Base-by-base conservation (phyloP, 2,113 vertebrate species). In the Romanogobio albipinnatus region DNA sequence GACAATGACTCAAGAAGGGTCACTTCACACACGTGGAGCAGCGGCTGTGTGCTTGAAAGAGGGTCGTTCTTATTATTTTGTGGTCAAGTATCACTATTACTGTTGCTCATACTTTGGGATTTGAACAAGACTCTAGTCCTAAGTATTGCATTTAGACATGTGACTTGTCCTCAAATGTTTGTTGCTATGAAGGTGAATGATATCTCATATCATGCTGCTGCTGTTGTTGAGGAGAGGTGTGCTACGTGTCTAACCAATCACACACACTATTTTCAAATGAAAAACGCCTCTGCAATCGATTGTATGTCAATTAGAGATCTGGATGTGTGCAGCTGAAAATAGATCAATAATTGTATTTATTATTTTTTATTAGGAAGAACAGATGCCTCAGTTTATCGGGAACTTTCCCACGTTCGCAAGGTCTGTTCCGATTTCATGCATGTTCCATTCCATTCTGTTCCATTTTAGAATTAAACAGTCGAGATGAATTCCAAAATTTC, bases 21-120 rank as follows among this genome's bases (percentile, higher is more conserved):
- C 49, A 45, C 61, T 13, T 74, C 0, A 56, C 74, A 56, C 74
- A 75, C 82, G 77, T 26, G 6, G 51, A 78, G 49, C 49, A 53
- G 14, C 0, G 56, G 56, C 22, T 59, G 58, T 10, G 66, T 22
- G 76, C 24, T 33, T 29, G 13, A 11, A 62, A 62, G 56, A 78
- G 36, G 56, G 74, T 53, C 26, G 19, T 53, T 76, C 45, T 19
- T 53, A 76, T 76, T 53, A 76, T 24, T 29, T 33, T 5, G 74
- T 29, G 47, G 74, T 76, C 74, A 76, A 53, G 26, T 5, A 76
- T 49, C 26, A 15, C 14, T 5, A 29, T 68, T 68, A 68, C 74
- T n/a, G 73, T 43, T n/a, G 43, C 70, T 76, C 45, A 75, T 10
- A 19, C 47, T 76, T 33, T 24, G 43, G 70, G 39, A 45, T 73